Conservation (phyloP, 2,797 vertebrate species). For the Platyrinchus mystaceus region DNA sequence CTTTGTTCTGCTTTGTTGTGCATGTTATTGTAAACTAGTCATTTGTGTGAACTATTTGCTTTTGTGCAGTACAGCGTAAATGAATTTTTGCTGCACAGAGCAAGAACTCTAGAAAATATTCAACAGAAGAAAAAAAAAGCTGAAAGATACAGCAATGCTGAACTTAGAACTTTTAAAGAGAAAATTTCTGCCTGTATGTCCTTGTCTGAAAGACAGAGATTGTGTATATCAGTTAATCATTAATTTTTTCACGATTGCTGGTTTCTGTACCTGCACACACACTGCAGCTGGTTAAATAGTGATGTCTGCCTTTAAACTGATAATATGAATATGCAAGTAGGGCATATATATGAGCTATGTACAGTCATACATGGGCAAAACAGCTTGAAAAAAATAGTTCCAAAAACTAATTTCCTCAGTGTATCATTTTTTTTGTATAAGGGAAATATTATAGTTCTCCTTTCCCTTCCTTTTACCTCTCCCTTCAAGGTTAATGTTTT, state of each 20-base stretch:
- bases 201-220: neutral
- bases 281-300: neutral
- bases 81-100: neutral
- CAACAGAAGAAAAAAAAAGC: neutral
- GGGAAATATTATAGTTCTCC: neutral
- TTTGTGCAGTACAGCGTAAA: neutral
- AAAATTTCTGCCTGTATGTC: neutral
- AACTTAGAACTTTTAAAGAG: neutral
- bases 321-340: neutral
- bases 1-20: constrained; percentile 22
- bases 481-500: constrained; percentile 52
- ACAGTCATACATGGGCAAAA: neutral
- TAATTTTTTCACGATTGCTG: neutral
- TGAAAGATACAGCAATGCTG: neutral
- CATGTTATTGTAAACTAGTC: neutral
- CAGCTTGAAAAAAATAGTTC: neutral
- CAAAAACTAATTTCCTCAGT: neutral
- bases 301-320: neutral
- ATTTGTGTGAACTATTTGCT: constrained; percentile 30
- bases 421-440: neutral
- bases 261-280: neutral
- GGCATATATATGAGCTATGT: neutral
- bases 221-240: neutral
- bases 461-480: neutral
- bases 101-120: neutral